Evolutionary conservation across 2,888 invertebrate genomes (phyloP).

Genomic region (Selenia dentaria): DNA sequence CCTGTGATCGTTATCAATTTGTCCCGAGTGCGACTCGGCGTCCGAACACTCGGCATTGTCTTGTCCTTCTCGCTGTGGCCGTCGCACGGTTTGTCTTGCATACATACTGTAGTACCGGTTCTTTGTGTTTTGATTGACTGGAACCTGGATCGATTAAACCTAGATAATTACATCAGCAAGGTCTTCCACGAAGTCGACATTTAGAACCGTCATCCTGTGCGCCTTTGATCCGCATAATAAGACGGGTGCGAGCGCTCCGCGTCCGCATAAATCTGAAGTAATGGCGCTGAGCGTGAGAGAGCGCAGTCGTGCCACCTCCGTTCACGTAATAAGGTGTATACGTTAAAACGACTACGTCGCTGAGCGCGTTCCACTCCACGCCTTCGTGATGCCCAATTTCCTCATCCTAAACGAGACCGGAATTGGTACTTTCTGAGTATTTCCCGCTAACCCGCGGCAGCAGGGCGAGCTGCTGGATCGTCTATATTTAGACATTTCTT

Average conservation of each 20-base stretch:
- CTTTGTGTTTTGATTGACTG: slow-evolving; percentile 67
- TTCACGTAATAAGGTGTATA: slow-evolving; percentile 74
- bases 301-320: slow-evolving; percentile 70
- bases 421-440: slow-evolving; percentile 43
- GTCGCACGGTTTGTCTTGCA: slow-evolving; percentile 55
- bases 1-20: slow-evolving; percentile 73
- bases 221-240: slow-evolving; percentile 74
- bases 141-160: slow-evolving; percentile 60
- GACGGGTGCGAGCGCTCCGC: slow-evolving; percentile 65
- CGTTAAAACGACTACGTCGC: slow-evolving; percentile 58
- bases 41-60: slow-evolving; percentile 65
- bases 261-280: slow-evolving; percentile 74
- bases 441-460: slow-evolving; percentile 27
- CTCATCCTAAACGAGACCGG: slow-evolving; percentile 43
- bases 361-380: slow-evolving; percentile 45
- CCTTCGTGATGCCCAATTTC: slow-evolving; percentile 59
- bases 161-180: slow-evolving; percentile 70
- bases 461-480: slow-evolving; percentile 21
- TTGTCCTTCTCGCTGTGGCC: slow-evolving; percentile 63
- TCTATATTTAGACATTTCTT: slow-evolving; percentile 48
- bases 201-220: slow-evolving; percentile 53
- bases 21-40: slow-evolving; percentile 56
- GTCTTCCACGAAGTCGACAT: slow-evolving; percentile 72
- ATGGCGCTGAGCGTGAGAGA: slow-evolving; percentile 75
- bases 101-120: slow-evolving; percentile 50